Evolutionary conservation across 1,140 invertebrate genomes (phyloP), one percentile per base, ranked within the genome.

Genomic region (Drosophila yakuba): DNA sequence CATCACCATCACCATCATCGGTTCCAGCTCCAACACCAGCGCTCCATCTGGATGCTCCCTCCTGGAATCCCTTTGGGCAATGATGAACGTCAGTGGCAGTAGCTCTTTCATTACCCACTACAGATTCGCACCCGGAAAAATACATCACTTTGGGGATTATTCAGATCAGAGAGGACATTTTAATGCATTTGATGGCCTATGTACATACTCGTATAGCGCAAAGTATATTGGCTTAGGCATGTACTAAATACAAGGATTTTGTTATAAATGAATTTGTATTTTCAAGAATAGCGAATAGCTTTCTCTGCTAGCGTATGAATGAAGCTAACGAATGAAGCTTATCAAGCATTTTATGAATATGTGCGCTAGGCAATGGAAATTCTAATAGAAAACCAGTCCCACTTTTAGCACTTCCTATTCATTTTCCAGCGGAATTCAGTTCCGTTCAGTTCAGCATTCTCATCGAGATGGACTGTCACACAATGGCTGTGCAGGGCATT

Each of bases 401-500:
- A 17, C 14, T 11, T 28, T 4, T 17, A 25, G 20, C 10, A 25
- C 17, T 14, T 58, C n/a, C n/a, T 3, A 12, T 17, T 28, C 41
- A 12, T 12, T 8, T 36, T 14, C 12, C 20, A 41, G 23, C 17
- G 12, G 20, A 63, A 45, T 45, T 17, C 61, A 11, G 11, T 32
- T 32, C 28, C 28, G 28, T 32, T 32, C 28, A 1, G 28, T 32
- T 32, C 20, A 17, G 32, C 38, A 3, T 17, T 35, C 32, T 23
- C 51, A 23, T 36, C 14, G 32, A 54, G 12, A 39, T 6, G 35
- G 7, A 3, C 51, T 39, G 17, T 45, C 43, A 52, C 32, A 25
- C 23, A 61, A 60, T 8, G 20, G 20, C 35, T 15, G 23, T 28
- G 50, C 25, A 51, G 50, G 44, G 62, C 74, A 78, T 78, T 78